Evolutionary conservation across 2,888 invertebrate species (phyloP).

Genomic region (Xanthostigma xanthostigma): DNA sequence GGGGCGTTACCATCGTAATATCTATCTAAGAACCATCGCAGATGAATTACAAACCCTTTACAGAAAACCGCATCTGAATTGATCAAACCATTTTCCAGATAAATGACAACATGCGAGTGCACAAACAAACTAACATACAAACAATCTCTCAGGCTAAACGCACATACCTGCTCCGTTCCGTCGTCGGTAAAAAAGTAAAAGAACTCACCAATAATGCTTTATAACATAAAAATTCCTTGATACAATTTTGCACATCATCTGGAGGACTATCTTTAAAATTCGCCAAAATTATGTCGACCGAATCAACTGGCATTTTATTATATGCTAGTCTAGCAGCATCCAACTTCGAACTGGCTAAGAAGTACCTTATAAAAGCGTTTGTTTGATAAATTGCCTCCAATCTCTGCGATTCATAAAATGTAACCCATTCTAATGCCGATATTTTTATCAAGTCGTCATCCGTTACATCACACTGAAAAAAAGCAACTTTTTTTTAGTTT

Average conservation of each 20-base stretch:
- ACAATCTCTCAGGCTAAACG: too few relatives aligned
- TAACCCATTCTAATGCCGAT: constrained; percentile 73
- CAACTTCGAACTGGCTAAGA: constrained; percentile 65
- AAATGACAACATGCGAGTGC: too few relatives aligned
- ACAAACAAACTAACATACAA: too few relatives aligned
- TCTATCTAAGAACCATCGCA: too few relatives aligned
- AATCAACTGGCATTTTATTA: constrained; percentile 51
- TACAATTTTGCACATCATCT: constrained; percentile 30
- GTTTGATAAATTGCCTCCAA: constrained; percentile 72
- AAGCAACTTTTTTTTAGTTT: constrained; percentile 1
- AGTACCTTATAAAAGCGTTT: constrained; percentile 77
- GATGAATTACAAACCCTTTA: too few relatives aligned
- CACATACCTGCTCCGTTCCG: too few relatives aligned
- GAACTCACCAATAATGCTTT: constrained; percentile 52
- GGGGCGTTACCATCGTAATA: too few relatives aligned
- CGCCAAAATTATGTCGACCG: constrained; percentile 39
- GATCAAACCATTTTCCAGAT: too few relatives aligned
- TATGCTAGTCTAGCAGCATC: constrained; percentile 69
- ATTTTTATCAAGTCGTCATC: constrained; percentile 58
- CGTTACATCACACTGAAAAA: constrained; percentile 31
- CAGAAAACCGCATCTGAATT: too few relatives aligned
- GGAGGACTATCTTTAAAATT: constrained; percentile 31
- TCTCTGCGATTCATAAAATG: constrained; percentile 61
- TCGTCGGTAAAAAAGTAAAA: too few relatives aligned
- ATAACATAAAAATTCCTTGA: constrained; percentile 77